phyloP scores from a whole-genome alignment of 2,113 vertebrate genomes.

The cat (Felis catus) region DNA sequence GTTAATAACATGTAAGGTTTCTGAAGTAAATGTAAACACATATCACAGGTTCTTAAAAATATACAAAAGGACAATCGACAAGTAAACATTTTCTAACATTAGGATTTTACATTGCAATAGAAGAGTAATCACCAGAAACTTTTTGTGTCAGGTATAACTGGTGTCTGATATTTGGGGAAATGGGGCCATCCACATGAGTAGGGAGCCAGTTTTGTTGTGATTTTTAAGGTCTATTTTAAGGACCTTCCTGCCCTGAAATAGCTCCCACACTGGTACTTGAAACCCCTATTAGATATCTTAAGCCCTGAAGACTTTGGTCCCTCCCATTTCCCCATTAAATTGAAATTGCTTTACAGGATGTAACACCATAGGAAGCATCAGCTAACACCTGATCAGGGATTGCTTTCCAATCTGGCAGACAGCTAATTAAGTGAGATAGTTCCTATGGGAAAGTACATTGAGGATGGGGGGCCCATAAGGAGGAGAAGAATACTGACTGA shows the following conservation, averaged over 20 bases:
- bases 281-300: conserved; percentile 53
- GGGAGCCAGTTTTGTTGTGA: conserved; percentile 24
- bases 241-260: conserved; percentile 29
- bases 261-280: conserved; percentile 53
- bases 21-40: not conserved
- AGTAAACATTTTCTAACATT: not conserved
- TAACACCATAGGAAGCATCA: conserved; percentile 53
- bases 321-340: conserved; percentile 69
- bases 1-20: not conserved
- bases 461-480: not conserved
- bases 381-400: conserved; percentile 68
- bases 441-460: conserved; percentile 38
- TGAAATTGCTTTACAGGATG: conserved; percentile 69
- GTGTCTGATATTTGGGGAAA: conserved; percentile 19
- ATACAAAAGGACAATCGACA: not conserved
- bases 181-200: not conserved
- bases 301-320: conserved; percentile 54
- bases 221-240: conserved; percentile 48
- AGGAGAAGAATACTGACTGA: not conserved
- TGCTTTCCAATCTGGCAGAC: conserved; percentile 55
- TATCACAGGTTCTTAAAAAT: not conserved
- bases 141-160: not conserved
- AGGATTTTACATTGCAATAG: not conserved
- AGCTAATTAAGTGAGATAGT: conserved; percentile 73
- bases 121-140: not conserved